Evolutionary conservation across 2,113 vertebrate species (phyloP).

Genomic region (Sturnus vulgaris): DNA sequence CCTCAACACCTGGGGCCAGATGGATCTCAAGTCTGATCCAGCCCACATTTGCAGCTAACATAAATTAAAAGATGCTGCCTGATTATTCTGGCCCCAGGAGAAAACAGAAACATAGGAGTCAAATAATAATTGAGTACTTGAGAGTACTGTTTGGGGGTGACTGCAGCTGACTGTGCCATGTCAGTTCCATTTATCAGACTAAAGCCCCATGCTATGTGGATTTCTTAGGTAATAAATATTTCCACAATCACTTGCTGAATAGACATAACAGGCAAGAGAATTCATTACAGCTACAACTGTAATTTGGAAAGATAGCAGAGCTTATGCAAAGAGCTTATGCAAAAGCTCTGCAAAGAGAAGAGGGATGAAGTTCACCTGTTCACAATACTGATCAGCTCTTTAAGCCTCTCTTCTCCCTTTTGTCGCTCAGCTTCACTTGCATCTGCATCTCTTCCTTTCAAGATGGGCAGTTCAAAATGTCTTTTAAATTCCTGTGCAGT

Average conservation of each 20-base stretch:
- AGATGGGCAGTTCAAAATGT: conserved; percentile 91
- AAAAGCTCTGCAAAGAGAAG: not conserved
- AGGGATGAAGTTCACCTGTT: conserved; percentile 79
- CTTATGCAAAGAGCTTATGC: not conserved
- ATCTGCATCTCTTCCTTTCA: conserved; percentile 91
- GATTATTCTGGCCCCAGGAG: not conserved
- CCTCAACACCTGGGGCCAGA: not conserved
- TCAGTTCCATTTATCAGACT: not conserved
- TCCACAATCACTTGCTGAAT: not conserved
- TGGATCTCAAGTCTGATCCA: not conserved
- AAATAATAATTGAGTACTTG: not conserved
- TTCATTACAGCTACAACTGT: not conserved
- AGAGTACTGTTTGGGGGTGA: not conserved
- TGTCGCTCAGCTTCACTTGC: conserved; percentile 84
- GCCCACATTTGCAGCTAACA: not conserved
- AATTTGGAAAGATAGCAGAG: not conserved
- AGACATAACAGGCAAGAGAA: not conserved
- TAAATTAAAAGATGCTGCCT: not conserved
- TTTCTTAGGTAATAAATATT: not conserved
- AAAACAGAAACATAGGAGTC: not conserved
- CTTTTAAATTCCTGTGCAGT: conserved; percentile 96
- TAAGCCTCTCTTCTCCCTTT: conserved; percentile 88
- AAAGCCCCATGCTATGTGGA: not conserved
- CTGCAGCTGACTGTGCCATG: not conserved
- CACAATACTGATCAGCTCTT: conserved; percentile 90